Conservation (phyloP, 2,113 vertebrate genomes). For the Ictalurus furcatus region DNA sequence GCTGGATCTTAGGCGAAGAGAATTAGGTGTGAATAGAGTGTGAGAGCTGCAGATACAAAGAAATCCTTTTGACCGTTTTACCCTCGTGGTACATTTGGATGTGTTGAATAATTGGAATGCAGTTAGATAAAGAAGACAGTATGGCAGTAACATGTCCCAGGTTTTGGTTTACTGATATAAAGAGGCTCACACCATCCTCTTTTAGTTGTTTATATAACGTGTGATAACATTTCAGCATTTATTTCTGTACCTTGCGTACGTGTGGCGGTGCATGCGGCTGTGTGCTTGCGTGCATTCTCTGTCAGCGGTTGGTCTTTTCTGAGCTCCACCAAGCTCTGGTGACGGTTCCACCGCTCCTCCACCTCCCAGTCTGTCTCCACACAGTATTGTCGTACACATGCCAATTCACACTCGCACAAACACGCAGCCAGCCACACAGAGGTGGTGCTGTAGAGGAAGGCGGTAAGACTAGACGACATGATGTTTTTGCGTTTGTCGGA, state of each 20-base stretch:
- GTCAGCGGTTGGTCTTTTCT: slow-evolving; percentile 23
- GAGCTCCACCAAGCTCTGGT: slow-evolving; percentile 34
- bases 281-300: not conserved
- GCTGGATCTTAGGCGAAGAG: slow-evolving; percentile 36
- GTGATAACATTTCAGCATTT: not conserved
- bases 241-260: not conserved
- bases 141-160: not conserved
- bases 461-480: slow-evolving; percentile 23
- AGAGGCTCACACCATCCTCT: not conserved
- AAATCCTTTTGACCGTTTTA: slow-evolving; percentile 12
- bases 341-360: not conserved
- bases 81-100: not conserved
- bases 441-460: slow-evolving; percentile 31
- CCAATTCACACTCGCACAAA: slow-evolving; percentile 30
- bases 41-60: slow-evolving; percentile 4
- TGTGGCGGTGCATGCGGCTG: not conserved
- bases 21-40: slow-evolving; percentile 31
- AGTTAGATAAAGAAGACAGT: not conserved
- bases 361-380: slow-evolving; percentile 42
- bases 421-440: slow-evolving; percentile 24
- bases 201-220: not conserved
- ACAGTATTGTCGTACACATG: slow-evolving; percentile 27
- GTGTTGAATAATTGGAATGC: slow-evolving; percentile 26
- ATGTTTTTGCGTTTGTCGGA: slow-evolving; percentile 51
- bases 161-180: slow-evolving; percentile 7